Base-by-base conservation (phyloP, 2,888 invertebrate species). In the Schizotus pectinicornis region DNA sequence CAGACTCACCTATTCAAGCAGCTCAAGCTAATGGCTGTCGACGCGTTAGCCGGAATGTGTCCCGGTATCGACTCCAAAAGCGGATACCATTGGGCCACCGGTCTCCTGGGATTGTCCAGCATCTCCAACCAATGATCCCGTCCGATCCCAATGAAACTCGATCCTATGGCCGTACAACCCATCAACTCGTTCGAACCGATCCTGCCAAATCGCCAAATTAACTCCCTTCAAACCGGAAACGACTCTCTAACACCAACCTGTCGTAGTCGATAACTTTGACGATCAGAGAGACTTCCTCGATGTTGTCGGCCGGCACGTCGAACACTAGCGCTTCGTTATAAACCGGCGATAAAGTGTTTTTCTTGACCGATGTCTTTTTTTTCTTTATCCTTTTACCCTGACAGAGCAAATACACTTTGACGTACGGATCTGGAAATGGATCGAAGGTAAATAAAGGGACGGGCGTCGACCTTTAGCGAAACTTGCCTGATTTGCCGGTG, bases 291-390 rank as follows among this genome's bases (percentile, higher is more conserved):
- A 94, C 90, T 67, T 93, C 92, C 71, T 90, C 90, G 34, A 91
- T 86, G 73, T 91, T 93, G 54, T 89, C 88, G 6, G 89, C 85
- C 0, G 94, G 92, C 8, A 97, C 88, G 74, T 97, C 96, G 77
- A 96, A 97, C 7, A 95, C 93, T 62, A 97, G 81, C 0, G 95
- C 94, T 77, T 97, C 97, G 76, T 97, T 96, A 81, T 94, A 97
- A 0, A 95, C 90, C 0, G 96, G 95, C 75, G 87, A 89, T 0
- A 95, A 82, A 0, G 92, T 94, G 68, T 91, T 91, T 74, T 91
- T 89, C 77, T 93, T 91, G 0, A 95, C 94, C 0, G 92, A 90
- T 0, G 97, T 95, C 79, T 95, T 95, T 79, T 94, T 92, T 82
- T 95, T 95, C 81, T 95, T 95, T 70, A 96, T 90, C 58, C 95